Evolutionary conservation across 1,140 invertebrate species (phyloP).

Genomic region (Zaprionus capensis): DNA sequence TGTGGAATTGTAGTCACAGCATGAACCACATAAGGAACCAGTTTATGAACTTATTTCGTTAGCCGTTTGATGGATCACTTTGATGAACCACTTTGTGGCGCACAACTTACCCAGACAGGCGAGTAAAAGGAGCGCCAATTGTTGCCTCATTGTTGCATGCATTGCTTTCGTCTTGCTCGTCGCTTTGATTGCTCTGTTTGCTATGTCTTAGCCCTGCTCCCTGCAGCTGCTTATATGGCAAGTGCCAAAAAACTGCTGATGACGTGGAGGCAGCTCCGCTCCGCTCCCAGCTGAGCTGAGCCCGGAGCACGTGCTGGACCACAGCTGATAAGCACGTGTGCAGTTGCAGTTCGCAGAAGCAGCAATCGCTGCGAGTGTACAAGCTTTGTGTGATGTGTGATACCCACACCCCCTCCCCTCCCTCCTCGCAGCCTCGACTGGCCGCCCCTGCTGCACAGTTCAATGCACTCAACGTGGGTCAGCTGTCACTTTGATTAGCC

Average conservation of each 20-base stretch:
- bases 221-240: constrained; percentile 55
- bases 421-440: neutral
- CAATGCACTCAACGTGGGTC: constrained; percentile 33
- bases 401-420: neutral
- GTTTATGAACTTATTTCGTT: neutral
- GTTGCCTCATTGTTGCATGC: constrained; percentile 54
- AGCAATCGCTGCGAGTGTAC: neutral
- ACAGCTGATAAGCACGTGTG: constrained; percentile 65
- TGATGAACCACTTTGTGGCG: neutral
- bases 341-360: constrained; percentile 5
- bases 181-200: constrained; percentile 18
- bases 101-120: constrained; percentile 49
- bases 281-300: no score
- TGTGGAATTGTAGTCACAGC: neutral
- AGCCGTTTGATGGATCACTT: neutral
- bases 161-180: constrained; percentile 10
- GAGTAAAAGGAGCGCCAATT: constrained; percentile 55
- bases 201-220: constrained; percentile 23
- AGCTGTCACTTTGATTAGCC: constrained; percentile 70
- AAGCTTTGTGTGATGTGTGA: neutral
- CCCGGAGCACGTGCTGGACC: constrained; percentile 56
- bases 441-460: neutral
- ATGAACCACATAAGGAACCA: neutral
- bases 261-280: constrained; percentile 1
- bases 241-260: neutral